These are phyloP conservation scores for Indicator indicator DNA, from an alignment of 2,113 vertebrate species.

Conservation along the genomic window DNA sequence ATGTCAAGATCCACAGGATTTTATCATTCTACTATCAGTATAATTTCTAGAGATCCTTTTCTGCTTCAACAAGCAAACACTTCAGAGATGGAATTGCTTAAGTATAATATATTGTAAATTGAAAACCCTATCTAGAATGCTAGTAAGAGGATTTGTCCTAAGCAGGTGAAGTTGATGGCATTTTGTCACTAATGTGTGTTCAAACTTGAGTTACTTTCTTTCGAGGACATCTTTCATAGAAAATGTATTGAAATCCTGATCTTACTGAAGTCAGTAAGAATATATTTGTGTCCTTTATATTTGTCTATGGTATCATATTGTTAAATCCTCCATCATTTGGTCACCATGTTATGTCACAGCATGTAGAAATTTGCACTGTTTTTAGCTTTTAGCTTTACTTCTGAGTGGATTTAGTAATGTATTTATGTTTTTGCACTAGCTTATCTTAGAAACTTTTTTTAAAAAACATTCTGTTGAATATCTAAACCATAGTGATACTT, in stretches of 20 bases:
- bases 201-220: background rate
- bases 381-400: background rate
- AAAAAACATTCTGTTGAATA: background rate
- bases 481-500: background rate
- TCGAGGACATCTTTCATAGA: background rate
- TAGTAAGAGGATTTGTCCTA: background rate
- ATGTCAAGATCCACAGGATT: background rate
- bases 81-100: background rate
- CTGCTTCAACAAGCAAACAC: background rate
- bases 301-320: background rate
- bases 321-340: background rate
- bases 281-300: background rate
- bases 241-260: background rate
- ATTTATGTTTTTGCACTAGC: background rate
- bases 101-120: background rate
- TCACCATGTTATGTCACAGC: background rate
- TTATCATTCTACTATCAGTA: background rate
- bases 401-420: background rate
- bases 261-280: background rate
- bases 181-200: background rate
- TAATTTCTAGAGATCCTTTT: background rate
- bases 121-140: background rate
- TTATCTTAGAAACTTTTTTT: background rate
- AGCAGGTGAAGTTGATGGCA: background rate
- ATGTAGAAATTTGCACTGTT: background rate